Evolutionary conservation across 1,140 invertebrate genomes (phyloP), one percentile per base, ranked within the genome.

Genomic region (Diploscapter pachys): DNA sequence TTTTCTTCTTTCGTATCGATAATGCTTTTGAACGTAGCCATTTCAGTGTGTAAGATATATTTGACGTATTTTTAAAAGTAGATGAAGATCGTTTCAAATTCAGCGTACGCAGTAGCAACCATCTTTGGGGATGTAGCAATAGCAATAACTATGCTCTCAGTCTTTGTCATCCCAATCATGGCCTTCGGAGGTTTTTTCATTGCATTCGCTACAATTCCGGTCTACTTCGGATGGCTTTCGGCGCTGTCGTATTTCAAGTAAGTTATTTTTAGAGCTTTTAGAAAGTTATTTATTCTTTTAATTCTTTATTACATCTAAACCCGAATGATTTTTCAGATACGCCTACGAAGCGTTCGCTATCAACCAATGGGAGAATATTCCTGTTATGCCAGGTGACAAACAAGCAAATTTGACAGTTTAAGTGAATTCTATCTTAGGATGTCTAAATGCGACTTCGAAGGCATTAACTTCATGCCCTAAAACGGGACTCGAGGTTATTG

Each of bases 21-120:
- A 48, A 13, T 78, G 56, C 51, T 77, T 3, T 72, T 71, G 0
- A 77, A 78, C 53, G 75, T 78, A 9, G 74, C 74, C 49, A 76
- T 78, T 57, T 78, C 77, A 0, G 73, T 78, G 8, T 76, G 77
- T 78, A 59, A 67, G 77, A 71, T 61, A 57, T 57, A 48, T 72
- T 50, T 9, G 4, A n/a, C n/a, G n/a, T n/a, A n/a, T 11, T 5
- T 53, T 53, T 13, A 59, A 13, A 11, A 59, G 63, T 52, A 5
- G 13, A 31, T 52, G 31, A 56, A 69, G 67, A 11, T 11, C 8
- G 3, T 65, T 31, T 63, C n/a, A 67, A 67, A 67, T 81, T 2
- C 86, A 94, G 93, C 93, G 73, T 96, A 95, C 84, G 87, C 96
- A 61, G 91, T 96, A 80, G 96, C 94, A 0, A 93, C 93, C 79